phyloP scores from a whole-genome alignment of 2,797 vertebrate species.

The Thamnophis elegans region DNA sequence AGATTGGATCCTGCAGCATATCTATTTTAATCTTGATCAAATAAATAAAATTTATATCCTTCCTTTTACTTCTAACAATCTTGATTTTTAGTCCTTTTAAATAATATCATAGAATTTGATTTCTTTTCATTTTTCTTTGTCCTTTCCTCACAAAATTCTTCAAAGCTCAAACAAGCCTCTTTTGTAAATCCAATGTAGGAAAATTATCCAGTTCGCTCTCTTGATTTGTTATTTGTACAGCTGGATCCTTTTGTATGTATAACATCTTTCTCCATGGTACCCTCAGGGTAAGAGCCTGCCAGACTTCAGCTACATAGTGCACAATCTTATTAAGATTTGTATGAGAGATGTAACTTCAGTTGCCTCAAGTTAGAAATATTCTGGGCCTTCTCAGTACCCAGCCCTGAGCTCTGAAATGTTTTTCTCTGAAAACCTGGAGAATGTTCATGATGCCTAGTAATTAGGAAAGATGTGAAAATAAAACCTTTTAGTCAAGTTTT shows the following conservation, averaged over 20 bases:
- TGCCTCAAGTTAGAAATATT: background rate
- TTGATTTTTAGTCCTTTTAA: background rate
- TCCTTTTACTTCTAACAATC: background rate
- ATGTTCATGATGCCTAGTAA: background rate
- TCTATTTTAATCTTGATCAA: background rate
- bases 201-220: background rate
- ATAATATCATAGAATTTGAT: background rate
- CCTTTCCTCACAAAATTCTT: background rate
- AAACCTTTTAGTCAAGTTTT: background rate
- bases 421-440: background rate
- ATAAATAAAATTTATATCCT: background rate
- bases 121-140: background rate
- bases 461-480: background rate
- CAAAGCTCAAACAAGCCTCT: background rate
- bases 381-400: background rate
- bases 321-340: background rate
- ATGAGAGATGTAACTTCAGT: background rate
- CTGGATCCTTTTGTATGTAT: background rate
- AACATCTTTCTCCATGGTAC: background rate
- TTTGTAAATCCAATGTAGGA: background rate
- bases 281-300: background rate
- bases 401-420: background rate
- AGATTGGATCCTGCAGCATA: background rate
- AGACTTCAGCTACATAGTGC: background rate
- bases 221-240: background rate